Percentiles rank a stretch among this genome's conserved stretches.
Evolutionary conservation across 2,797 vertebrate genomes (phyloP).

Genomic region (Falco columbarius): DNA sequence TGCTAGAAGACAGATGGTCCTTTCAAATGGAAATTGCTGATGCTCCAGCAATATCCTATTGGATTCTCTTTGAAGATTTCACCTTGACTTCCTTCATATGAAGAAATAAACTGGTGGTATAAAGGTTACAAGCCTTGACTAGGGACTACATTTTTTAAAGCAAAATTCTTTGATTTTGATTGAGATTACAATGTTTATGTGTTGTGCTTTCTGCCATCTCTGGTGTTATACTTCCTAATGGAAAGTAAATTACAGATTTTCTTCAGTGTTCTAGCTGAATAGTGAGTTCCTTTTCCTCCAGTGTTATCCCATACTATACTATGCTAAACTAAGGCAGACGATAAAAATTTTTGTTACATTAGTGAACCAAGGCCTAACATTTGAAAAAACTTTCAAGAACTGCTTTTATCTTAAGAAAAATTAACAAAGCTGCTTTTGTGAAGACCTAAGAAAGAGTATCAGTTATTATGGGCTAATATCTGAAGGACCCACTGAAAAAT

Average conservation of each 20-base stretch:
- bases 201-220: background rate
- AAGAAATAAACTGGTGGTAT: background rate
- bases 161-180: background rate
- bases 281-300: background rate
- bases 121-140: background rate
- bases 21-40: background rate
- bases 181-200: background rate
- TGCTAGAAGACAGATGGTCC: background rate
- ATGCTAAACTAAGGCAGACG: background rate
- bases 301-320: background rate
- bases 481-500: background rate
- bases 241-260: background rate
- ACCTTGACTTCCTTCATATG: background rate
- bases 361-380: background rate
- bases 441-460: background rate
- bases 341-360: background rate
- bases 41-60: background rate
- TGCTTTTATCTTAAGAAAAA: background rate
- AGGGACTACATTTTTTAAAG: background rate
- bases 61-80: background rate
- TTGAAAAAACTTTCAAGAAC: background rate
- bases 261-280: background rate
- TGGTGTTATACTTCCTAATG: background rate
- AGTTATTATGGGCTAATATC: background rate
- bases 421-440: background rate